phyloP scores from a whole-genome alignment of 2,888 invertebrate genomes.

The Anoplius nigerrimus region DNA sequence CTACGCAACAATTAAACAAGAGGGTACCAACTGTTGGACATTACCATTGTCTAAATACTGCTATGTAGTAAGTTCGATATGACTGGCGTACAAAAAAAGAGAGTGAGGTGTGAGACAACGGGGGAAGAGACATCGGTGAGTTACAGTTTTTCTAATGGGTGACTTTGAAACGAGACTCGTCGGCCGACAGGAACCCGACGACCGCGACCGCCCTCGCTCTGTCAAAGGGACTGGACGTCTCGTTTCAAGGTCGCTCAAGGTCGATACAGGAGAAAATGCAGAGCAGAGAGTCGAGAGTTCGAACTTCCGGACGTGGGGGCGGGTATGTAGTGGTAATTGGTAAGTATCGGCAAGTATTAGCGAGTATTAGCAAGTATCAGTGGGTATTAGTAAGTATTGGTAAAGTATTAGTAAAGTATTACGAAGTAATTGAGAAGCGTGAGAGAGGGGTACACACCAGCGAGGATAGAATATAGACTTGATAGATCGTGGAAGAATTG shows the following conservation, averaged over 20 bases:
- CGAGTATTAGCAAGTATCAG: no score
- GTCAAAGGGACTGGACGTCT: conserved; percentile 5
- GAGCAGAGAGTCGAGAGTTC: conserved; percentile 31
- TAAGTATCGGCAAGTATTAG: no score
- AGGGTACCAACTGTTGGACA: conserved; percentile 74
- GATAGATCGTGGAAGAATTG: conserved; percentile 45
- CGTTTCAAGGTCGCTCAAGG: conserved; percentile 42
- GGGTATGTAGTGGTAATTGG: no score
- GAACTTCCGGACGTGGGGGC: conserved; percentile 33
- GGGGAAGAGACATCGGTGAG: conserved; percentile 32
- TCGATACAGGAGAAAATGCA: conserved; percentile 21
- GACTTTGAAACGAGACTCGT: conserved; percentile 48
- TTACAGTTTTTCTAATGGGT: conserved; percentile 36
- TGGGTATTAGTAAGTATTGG: no score
- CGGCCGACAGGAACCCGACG: neutral
- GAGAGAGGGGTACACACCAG: conserved; percentile 56
- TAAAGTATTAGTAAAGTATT: conserved; percentile 40
- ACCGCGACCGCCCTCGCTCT: no score
- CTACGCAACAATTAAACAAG: conserved; percentile 64
- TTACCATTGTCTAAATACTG: conserved; percentile 74
- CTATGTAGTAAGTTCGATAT: conserved; percentile 51
- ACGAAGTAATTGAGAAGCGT: conserved; percentile 46
- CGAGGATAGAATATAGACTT: conserved; percentile 52
- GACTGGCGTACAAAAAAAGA: conserved; percentile 44
- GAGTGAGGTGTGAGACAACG: conserved; percentile 31